Base-by-base conservation (phyloP, 2,888 invertebrate genomes). In the Globia sparganii region DNA sequence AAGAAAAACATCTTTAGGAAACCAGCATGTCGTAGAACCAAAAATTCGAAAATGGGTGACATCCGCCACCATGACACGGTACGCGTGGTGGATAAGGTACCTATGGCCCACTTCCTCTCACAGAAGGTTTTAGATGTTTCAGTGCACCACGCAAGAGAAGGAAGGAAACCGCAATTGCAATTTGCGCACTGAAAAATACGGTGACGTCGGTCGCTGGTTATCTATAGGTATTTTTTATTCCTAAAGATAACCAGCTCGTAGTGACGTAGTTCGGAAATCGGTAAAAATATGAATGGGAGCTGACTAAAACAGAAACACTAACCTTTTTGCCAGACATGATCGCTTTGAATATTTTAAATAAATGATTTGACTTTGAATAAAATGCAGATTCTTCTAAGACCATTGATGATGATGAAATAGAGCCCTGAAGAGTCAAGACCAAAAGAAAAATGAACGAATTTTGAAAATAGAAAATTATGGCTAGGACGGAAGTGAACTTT, bases 121-220 rank as follows among this genome's bases (percentile, higher is more conserved):
- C 34, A 58, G 4, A 40, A 68, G 11, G 21, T 72, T 71, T 46
- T 4, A 25, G 6, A 58, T 21, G 8, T 67, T 67, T 34, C 21
- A 58, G 43, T n/a, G 25, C 28, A 1, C 37, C 9, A 4, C 21
- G 18, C n/a, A 56, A 43, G 64, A n/a, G 11, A 56, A 31, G 43
- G 25, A 28, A 37, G 28, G 28, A 65, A 56, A 65, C 34, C 18
- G 34, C 18, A 28, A 43, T 9, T 21, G 13, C 8, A 56, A 65
- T 46, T 58, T 46, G 28, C 37, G 9, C 18, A 76, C 18, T 46
- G 76, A 4, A 76, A 58, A 66, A 13, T 58, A 46, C 25, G 18
- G 6, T 76, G 76, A 46, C 76, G 76, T 53, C 28, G 34, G 3
- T n/a, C 9, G 18, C 13, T 37, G 15, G 25, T 76, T 76, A 66